Base-by-base conservation (phyloP, 1,140 invertebrate genomes). In the Drosophila insularis region DNA sequence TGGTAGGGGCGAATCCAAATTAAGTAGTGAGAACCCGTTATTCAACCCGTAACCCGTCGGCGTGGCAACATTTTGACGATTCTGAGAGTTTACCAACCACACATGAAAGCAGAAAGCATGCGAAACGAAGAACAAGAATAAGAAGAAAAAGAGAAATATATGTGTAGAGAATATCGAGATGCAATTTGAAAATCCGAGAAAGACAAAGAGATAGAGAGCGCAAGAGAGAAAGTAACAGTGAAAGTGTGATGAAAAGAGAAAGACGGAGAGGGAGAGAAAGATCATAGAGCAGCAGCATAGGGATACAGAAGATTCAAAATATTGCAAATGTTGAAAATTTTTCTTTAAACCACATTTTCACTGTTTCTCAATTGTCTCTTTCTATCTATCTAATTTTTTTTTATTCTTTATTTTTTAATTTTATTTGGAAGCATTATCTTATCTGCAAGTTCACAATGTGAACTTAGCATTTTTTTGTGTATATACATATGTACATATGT, bases 41-140 rank as follows among this genome's bases (percentile, higher is more conserved):
- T 80, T 86, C 61, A 87, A 89, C 63, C 92, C 90, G 72, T 92
- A 92, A 61, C 93, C 59, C 72, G 72, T 92, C 74, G 93, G 80
- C 72, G 92, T 91, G 55, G 92, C 91, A 77, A 94, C 92, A 91
- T 92, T 94, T 81, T 94, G 93, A 60, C 93, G 94, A 91, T 93
- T 94, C 94, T 94, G 74, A 67, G 39, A 64, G 23, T 56, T 14
- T 10, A 74, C 63, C 56, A 54, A 76, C 43, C 61, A 68, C 61
- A n/a, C 32, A 63, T 43, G 11, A 56, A 32, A 68, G 60, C 67
- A 50, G 13, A 46, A 56, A 37, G 54, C 63, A 66, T 66, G 61
- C 59, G 63, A 55, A 58, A 75, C 43, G 63, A 19, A 69, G 19
- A 63, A 60, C 27, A 61, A 61, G 35, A 69, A 17, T 67, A 40